phyloP scores from a whole-genome alignment of 2,113 vertebrate genomes.

The Gymnobelideus leadbeateri region DNA sequence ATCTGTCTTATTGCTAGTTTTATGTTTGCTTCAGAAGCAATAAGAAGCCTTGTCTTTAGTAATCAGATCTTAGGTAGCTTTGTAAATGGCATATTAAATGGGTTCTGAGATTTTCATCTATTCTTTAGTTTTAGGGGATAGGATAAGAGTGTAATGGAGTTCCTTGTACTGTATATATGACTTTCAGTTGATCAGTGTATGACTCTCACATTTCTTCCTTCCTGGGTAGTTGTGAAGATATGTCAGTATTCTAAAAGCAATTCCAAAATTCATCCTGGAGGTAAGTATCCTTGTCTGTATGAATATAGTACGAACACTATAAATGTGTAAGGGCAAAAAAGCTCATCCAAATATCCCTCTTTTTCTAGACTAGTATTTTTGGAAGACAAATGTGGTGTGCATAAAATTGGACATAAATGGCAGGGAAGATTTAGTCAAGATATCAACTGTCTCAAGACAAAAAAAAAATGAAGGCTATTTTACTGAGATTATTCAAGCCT shows the following conservation, averaged over 20 bases:
- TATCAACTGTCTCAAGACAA: neutral
- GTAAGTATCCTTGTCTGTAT: neutral
- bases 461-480: slow-evolving; percentile 39
- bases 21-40: no score
- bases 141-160: neutral
- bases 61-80: neutral
- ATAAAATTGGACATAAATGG: slow-evolving; percentile 25
- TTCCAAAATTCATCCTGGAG: neutral
- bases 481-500: neutral
- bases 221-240: neutral
- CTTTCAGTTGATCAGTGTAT: neutral
- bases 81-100: neutral
- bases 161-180: neutral
- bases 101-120: neutral
- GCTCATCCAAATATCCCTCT: slow-evolving; percentile 3
- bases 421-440: neutral
- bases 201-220: neutral
- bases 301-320: neutral
- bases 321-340: slow-evolving; percentile 24
- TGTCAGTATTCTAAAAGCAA: neutral
- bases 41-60: neutral
- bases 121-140: neutral
- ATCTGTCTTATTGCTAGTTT: neutral
- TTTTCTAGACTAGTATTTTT: slow-evolving; percentile 14
- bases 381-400: neutral